A percentile compares a stretch with the other conserved stretches of the same genome.
Conservation (phyloP, 2,888 invertebrate genomes). For the Cremastinae sp. region DNA sequence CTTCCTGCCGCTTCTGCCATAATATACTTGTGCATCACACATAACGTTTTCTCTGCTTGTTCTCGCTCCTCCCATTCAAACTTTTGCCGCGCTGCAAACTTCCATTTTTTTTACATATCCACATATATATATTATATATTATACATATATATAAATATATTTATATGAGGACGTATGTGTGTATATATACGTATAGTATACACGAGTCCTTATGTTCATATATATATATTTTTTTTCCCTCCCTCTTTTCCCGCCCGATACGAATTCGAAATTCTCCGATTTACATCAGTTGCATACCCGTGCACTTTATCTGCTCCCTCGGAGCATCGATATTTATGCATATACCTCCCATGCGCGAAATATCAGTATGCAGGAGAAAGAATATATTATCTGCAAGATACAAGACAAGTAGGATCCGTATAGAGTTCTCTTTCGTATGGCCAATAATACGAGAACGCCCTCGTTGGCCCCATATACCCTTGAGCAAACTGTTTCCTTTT, state of each 20-base stretch:
- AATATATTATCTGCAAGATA: slow-evolving; percentile 5
- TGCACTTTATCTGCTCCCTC: slow-evolving; percentile 2
- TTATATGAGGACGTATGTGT: too few relatives aligned
- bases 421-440: slow-evolving; percentile 17
- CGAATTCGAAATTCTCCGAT: slow-evolving; percentile 25
- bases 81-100: slow-evolving; percentile 17
- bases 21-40: slow-evolving; percentile 19
- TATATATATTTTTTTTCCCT: not conserved
- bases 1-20: slow-evolving; percentile 2
- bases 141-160: too few relatives aligned
- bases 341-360: not conserved
- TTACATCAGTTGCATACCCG: slow-evolving; percentile 15
- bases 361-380: not conserved
- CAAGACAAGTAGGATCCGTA: slow-evolving; percentile 17
- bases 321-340: slow-evolving; percentile 1
- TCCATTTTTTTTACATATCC: slow-evolving; percentile 8
- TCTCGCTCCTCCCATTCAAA: slow-evolving; percentile 21
- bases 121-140: too few relatives aligned
- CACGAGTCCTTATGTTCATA: too few relatives aligned
- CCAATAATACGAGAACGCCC: slow-evolving; percentile 26
- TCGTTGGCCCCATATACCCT: slow-evolving; percentile 15
- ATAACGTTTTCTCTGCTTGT: slow-evolving; percentile 3
- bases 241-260: not conserved
- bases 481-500: not conserved
- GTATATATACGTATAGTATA: too few relatives aligned